These are phyloP conservation scores for Festucalex cinctus DNA, from an alignment of 2,113 vertebrate species.

Conservation along the genomic window DNA sequence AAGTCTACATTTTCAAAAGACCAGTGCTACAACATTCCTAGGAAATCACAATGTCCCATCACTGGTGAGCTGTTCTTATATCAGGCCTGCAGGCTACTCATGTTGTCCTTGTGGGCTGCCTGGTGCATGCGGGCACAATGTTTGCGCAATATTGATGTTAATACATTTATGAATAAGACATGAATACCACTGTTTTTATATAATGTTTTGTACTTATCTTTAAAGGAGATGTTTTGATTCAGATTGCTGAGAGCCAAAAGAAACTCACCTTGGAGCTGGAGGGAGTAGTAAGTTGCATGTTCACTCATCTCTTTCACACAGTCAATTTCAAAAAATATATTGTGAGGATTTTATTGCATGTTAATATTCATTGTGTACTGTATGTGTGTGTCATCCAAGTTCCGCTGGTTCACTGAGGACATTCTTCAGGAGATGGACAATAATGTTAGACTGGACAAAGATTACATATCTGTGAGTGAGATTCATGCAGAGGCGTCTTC, in stretches of 20 bases:
- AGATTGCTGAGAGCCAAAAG: slow-evolving; percentile 84
- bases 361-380: not conserved
- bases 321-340: not conserved
- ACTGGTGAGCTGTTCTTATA: too few species aligned
- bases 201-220: slow-evolving; percentile 12
- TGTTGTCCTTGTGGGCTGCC: too few species aligned
- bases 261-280: slow-evolving; percentile 82
- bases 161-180: not conserved
- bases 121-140: too few species aligned
- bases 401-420: slow-evolving; percentile 81
- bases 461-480: slow-evolving; percentile 85
- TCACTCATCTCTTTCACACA: not conserved
- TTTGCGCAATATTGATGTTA: too few species aligned
- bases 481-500: not conserved
- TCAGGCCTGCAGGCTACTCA: too few species aligned
- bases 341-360: not conserved
- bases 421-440: slow-evolving; percentile 87
- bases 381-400: slow-evolving; percentile 67
- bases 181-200: not conserved
- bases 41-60: too few species aligned
- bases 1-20: too few species aligned
- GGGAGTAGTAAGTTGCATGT: slow-evolving; percentile 76
- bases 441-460: slow-evolving; percentile 82
- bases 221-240: slow-evolving; percentile 87
- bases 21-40: too few species aligned